These are phyloP conservation scores for Turritopsis dohrnii DNA, from an alignment of 30 jellyfish, hydroid and myxozoan species.

Conservation along the genomic window DNA sequence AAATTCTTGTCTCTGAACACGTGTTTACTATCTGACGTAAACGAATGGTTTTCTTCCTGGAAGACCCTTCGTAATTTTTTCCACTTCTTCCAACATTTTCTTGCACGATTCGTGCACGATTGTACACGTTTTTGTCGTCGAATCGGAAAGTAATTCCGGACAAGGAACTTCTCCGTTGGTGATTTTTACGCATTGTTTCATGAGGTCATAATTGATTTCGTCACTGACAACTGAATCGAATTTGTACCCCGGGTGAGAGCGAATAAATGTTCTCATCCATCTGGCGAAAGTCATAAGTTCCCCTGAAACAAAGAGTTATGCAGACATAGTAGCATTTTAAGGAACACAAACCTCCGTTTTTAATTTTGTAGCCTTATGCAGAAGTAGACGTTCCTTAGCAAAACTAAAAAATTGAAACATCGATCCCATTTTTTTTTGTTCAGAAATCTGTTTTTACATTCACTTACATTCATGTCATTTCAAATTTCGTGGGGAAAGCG, in stretches of 20 bases:
- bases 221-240: constrained; percentile 80
- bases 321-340: not conserved
- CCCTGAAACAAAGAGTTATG: constrained; percentile 34
- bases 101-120: constrained; percentile 70
- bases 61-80: constrained; percentile 20
- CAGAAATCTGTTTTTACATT: too few relatives aligned
- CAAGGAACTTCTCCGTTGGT: constrained; percentile 63
- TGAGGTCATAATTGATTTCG: constrained; percentile 75
- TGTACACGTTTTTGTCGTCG: constrained; percentile 73
- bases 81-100: constrained; percentile 76
- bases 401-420: too few relatives aligned
- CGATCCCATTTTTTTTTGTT: too few relatives aligned
- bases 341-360: too few relatives aligned
- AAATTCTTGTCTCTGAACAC: too few relatives aligned
- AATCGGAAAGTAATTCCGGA: constrained; percentile 67
- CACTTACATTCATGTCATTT: too few relatives aligned
- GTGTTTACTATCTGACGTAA: not conserved
- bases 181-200: constrained; percentile 43
- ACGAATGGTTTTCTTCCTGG: constrained; percentile 11
- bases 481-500: too few relatives aligned
- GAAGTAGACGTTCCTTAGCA: too few relatives aligned
- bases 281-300: constrained; percentile 83
- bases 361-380: too few relatives aligned
- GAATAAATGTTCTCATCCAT: constrained; percentile 71
- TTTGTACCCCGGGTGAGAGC: constrained; percentile 84